These are phyloP conservation scores for Coracias cyanogaster DNA, from an alignment of 2,797 vertebrate species.

Conservation along the genomic window DNA sequence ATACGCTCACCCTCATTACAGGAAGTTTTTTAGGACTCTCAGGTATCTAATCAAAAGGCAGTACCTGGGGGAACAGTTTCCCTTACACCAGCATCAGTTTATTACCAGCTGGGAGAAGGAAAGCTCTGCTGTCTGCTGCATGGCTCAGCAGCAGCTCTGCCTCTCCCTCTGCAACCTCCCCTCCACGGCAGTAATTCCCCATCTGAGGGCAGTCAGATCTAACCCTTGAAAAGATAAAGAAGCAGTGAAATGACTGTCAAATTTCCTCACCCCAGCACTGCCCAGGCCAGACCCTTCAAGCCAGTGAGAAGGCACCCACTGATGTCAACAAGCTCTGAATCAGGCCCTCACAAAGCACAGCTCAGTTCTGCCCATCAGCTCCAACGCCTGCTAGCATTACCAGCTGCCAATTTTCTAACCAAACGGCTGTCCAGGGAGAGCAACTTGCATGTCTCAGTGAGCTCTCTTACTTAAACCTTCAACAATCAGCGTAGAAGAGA, in stretches of 20 bases:
- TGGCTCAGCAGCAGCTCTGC: not conserved
- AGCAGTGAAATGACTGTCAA: not conserved
- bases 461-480: not conserved
- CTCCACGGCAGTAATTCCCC: not conserved
- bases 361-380: not conserved
- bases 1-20: not conserved
- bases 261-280: not conserved
- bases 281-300: not conserved
- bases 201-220: not conserved
- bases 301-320: not conserved
- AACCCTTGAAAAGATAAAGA: not conserved
- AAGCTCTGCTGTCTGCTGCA: not conserved
- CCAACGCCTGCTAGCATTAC: not conserved
- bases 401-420: not conserved
- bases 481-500: fast-evolving
- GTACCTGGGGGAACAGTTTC: not conserved
- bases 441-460: not conserved
- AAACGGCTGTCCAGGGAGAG: not conserved
- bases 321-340: not conserved
- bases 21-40: not conserved
- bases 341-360: not conserved
- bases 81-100: not conserved
- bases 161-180: not conserved
- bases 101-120: not conserved
- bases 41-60: slow-evolving; percentile 1